A percentile compares a stretch with the other conserved stretches of the same genome.
Conservation (phyloP, 2,113 vertebrate genomes). For the Nesoenas mayeri region DNA sequence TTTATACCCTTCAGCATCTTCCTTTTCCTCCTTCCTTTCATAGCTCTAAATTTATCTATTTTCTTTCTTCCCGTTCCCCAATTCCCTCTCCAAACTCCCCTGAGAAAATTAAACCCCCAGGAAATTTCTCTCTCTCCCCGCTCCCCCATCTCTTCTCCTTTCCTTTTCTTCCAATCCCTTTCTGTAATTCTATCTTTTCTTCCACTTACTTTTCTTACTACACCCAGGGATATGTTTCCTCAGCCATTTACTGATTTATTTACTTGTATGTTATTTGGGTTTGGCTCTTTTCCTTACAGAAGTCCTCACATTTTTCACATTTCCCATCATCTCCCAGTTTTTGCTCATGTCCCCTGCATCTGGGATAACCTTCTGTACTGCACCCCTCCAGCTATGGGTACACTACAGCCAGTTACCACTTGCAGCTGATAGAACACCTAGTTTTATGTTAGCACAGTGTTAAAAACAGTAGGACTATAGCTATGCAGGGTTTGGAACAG, state of each 20-base stretch:
- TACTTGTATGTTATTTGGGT: background rate
- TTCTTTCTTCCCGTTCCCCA: background rate
- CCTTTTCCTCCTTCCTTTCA: background rate
- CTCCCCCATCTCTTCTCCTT: background rate
- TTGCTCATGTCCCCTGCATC: background rate
- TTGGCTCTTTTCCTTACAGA: background rate
- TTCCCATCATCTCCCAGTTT: background rate
- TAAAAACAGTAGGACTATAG: background rate
- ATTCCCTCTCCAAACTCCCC: background rate
- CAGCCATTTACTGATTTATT: slow-evolving; percentile 9
- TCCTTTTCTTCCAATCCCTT: background rate
- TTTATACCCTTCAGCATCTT: background rate
- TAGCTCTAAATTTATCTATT: background rate
- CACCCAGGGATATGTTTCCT: background rate
- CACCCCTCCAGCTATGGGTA: background rate
- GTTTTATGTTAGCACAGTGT: background rate
- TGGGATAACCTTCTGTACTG: background rate
- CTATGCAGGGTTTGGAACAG: background rate
- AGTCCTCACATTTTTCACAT: background rate
- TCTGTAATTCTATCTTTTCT: background rate
- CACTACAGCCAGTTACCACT: background rate
- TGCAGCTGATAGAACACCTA: background rate
- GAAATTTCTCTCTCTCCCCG: background rate
- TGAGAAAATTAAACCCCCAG: background rate
- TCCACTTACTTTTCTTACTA: background rate